Conservation (phyloP, 2,113 vertebrate species). For the Nansenia antarctica region DNA sequence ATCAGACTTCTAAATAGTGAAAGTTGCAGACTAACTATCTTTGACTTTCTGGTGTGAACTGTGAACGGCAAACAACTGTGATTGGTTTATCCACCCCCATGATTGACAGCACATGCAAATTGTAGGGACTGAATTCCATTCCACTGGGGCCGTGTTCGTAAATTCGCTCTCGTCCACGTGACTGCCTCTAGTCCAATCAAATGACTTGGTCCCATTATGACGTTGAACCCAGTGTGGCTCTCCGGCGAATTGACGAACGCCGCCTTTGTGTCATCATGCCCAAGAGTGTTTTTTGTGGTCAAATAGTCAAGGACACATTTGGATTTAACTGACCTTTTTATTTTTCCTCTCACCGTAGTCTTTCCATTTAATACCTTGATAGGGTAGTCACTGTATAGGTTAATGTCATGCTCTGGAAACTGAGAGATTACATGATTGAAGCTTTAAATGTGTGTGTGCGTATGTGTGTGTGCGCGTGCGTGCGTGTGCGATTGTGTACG, state of each 20-base stretch:
- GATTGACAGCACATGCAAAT: background rate
- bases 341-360: background rate
- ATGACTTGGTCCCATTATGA: too few relatives aligned
- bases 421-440: background rate
- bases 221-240: too few relatives aligned
- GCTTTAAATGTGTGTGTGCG: background rate
- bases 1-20: too few relatives aligned
- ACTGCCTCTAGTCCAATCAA: too few relatives aligned
- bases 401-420: slow-evolving; percentile 4
- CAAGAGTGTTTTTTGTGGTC: background rate
- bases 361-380: slow-evolving; percentile 3
- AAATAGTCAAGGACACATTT: background rate
- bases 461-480: background rate
- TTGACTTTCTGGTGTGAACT: too few relatives aligned
- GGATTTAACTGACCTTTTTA: slow-evolving; percentile 6
- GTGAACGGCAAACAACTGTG: background rate
- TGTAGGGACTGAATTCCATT: background rate
- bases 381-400: background rate
- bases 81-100: background rate
- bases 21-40: too few relatives aligned
- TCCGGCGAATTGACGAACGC: too few relatives aligned
- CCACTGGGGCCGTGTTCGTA: too few relatives aligned
- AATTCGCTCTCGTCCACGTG: too few relatives aligned
- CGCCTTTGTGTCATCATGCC: background rate
- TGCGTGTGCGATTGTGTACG: background rate